These are phyloP conservation scores for Xenopus borealis DNA, from an alignment of 2,113 vertebrate genomes.

Conservation along the genomic window DNA sequence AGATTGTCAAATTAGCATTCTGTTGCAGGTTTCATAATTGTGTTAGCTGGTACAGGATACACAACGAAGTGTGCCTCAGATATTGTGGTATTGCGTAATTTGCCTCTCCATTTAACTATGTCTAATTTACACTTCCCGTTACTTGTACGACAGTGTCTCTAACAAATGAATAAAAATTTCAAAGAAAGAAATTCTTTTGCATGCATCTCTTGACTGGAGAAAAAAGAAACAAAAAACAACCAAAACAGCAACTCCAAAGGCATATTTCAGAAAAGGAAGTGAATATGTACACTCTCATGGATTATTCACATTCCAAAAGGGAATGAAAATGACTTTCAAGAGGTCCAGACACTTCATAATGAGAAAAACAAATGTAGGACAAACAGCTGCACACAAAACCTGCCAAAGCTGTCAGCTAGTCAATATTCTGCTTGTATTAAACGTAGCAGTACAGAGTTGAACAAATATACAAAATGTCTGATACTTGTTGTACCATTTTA, in stretches of 20 bases:
- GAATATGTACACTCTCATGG: background rate
- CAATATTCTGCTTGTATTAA: constrained; percentile 6
- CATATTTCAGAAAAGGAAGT: constrained; percentile 5
- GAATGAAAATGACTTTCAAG: constrained; percentile 30
- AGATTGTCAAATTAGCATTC: too few relatives aligned
- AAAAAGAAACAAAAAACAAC: background rate
- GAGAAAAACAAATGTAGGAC: constrained; percentile 33
- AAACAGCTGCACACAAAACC: constrained; percentile 23
- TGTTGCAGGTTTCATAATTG: too few relatives aligned
- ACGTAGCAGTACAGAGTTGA: background rate
- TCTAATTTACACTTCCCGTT: too few relatives aligned
- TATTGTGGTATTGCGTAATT: too few relatives aligned
- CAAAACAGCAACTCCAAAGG: background rate
- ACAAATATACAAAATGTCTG: background rate
- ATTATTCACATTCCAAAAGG: constrained; percentile 32
- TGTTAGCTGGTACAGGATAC: too few relatives aligned
- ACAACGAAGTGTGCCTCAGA: too few relatives aligned
- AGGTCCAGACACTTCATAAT: constrained; percentile 23
- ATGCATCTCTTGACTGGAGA: too few relatives aligned
- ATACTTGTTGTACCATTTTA: background rate
- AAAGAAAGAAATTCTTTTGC: too few relatives aligned
- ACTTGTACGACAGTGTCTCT: too few relatives aligned
- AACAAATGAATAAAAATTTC: too few relatives aligned
- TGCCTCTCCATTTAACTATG: too few relatives aligned
- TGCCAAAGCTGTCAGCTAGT: constrained; percentile 17